These are phyloP conservation scores for Ceratitis capitata DNA, from an alignment of 1,140 invertebrate species.

Conservation along the genomic window DNA sequence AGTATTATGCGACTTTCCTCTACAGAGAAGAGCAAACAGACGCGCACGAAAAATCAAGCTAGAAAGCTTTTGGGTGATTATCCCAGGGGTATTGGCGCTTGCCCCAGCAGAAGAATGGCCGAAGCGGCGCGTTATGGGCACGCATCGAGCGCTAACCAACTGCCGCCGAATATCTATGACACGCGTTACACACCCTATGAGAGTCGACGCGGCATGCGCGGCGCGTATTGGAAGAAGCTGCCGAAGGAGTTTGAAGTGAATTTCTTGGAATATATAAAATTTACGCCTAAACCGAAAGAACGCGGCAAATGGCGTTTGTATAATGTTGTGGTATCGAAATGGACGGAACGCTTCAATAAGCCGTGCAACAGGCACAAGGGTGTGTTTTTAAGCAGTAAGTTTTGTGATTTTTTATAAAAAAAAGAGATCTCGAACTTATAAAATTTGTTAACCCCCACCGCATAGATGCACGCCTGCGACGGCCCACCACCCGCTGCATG, in stretches of 20 bases:
- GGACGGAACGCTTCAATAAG: slow-evolving; percentile 47
- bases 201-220: slow-evolving; percentile 48
- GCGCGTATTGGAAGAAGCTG: slow-evolving; percentile 48
- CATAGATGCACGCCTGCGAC: slow-evolving; percentile 55
- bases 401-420: not conserved
- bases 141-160: not conserved
- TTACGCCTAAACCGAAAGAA: not conserved
- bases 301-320: slow-evolving; percentile 46
- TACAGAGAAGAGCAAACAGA: not conserved
- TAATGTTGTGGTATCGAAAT: slow-evolving; percentile 45
- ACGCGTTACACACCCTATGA: slow-evolving; percentile 47
- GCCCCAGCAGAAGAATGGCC: not conserved
- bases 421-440: too few relatives aligned
- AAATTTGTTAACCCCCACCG: not conserved
- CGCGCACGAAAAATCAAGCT: not conserved
- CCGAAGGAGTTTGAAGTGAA: not conserved
- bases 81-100: not conserved
- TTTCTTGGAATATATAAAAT: not conserved
- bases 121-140: not conserved
- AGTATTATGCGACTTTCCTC: not conserved
- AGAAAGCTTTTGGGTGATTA: not conserved
- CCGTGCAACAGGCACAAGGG: slow-evolving; percentile 53
- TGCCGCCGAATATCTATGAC: slow-evolving; percentile 55
- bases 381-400: slow-evolving; percentile 59
- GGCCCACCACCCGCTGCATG: slow-evolving; percentile 48